Conservation (phyloP, 2,113 vertebrate species). For the Mus spicilegus region DNA sequence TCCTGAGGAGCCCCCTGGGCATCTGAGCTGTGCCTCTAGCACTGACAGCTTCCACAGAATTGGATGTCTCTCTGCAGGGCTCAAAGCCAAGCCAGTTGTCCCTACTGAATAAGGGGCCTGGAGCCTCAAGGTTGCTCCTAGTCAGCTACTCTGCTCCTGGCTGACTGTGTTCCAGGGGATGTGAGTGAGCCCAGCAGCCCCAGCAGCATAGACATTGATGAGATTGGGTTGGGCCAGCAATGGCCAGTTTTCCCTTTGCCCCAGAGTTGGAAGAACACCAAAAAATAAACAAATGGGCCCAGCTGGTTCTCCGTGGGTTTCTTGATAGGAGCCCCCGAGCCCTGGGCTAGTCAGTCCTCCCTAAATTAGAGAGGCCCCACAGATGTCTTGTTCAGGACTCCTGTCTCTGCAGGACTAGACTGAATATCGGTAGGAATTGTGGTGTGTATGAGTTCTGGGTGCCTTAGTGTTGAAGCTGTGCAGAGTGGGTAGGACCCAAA, state of each 20-base stretch:
- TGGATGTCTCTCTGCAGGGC: background rate
- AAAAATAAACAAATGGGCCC: background rate
- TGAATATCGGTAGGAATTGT: background rate
- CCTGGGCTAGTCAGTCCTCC: fast-evolving
- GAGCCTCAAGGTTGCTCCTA: background rate
- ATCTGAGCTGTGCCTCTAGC: background rate
- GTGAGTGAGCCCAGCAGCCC: background rate
- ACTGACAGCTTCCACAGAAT: background rate
- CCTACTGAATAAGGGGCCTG: background rate
- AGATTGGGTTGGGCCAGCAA: background rate
- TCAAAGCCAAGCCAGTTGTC: background rate
- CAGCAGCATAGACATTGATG: background rate
- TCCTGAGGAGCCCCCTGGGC: too few species aligned
- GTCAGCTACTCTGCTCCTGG: background rate
- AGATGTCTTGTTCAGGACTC: background rate
- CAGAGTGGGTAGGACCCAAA: background rate
- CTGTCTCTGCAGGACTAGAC: background rate
- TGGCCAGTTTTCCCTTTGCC: background rate
- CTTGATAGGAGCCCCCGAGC: fast-evolving
- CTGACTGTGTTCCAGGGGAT: background rate
- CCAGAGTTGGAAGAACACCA: background rate
- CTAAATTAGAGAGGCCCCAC: background rate
- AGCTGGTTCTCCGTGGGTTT: fast-evolving
- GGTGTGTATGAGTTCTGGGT: background rate
- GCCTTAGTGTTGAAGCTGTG: background rate